Evolutionary conservation across 1,140 invertebrate species (phyloP).

Genomic region (Aethina tumida): DNA sequence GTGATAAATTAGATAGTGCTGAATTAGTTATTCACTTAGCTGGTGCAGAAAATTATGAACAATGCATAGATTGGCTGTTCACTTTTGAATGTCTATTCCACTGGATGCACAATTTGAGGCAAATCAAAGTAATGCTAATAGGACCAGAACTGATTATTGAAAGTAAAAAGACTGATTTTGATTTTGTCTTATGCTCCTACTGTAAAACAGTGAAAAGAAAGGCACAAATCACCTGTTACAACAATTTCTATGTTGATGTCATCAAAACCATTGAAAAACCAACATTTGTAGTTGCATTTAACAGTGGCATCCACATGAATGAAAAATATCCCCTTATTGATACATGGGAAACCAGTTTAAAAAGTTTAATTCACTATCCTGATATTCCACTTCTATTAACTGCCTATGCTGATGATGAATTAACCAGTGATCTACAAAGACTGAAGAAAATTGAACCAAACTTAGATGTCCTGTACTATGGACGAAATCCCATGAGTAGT

Average conservation of each 20-base stretch:
- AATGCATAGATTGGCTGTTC: conserved; percentile 22
- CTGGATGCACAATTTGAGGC: conserved; percentile 26
- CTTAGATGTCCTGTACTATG: too few species aligned
- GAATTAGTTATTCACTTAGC: conserved; percentile 30
- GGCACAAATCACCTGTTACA: conserved; percentile 14
- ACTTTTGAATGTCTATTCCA: conserved; percentile 25
- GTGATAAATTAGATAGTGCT: conserved; percentile 13
- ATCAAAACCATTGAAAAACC: conserved; percentile 19
- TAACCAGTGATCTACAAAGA: conserved; percentile 19
- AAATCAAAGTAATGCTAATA: conserved; percentile 24
- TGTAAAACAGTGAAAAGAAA: conserved; percentile 17
- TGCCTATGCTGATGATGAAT: conserved; percentile 30
- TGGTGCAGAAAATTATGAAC: conserved; percentile 25
- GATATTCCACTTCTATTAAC: conserved; percentile 28
- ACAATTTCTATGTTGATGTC: conserved; percentile 26
- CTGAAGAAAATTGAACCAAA: too few species aligned
- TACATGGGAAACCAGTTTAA: conserved; percentile 28
- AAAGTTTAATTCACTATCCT: conserved; percentile 18
- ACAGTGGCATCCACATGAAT: conserved; percentile 33
- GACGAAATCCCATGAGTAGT: too few species aligned
- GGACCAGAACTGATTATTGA: conserved; percentile 25
- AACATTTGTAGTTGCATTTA: conserved; percentile 30
- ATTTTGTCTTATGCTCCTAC: conserved; percentile 15
- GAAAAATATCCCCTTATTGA: conserved; percentile 15
- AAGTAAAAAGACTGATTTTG: conserved; percentile 6